These are phyloP conservation scores for Beris morrisii DNA, from an alignment of 2,888 invertebrate genomes.

Conservation along the genomic window DNA sequence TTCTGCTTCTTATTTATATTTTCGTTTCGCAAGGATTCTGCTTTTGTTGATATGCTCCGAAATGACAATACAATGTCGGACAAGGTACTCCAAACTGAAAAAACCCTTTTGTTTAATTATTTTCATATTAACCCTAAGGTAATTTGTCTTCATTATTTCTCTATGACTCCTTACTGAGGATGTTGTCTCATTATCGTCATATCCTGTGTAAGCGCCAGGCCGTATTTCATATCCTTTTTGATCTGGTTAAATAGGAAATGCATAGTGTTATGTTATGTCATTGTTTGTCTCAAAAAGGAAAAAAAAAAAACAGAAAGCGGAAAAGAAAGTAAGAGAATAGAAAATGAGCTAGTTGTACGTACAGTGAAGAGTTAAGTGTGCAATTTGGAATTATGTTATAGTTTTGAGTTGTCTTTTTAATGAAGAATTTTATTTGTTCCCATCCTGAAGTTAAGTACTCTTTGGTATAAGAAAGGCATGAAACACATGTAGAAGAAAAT, in stretches of 20 bases:
- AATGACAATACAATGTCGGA: slow-evolving; percentile 30
- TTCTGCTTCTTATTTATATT: slow-evolving; percentile 27
- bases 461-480: no score
- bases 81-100: slow-evolving; percentile 29
- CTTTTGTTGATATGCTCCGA: slow-evolving; percentile 16
- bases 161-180: slow-evolving; percentile 28
- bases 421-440: no score
- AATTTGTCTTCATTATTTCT: slow-evolving; percentile 60
- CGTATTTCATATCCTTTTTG: slow-evolving; percentile 2
- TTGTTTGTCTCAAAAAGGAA: slow-evolving; percentile 16
- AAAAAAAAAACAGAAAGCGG: not conserved
- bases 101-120: slow-evolving; percentile 47
- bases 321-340: slow-evolving; percentile 25
- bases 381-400: slow-evolving; percentile 14
- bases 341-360: slow-evolving; percentile 10
- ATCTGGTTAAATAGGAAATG: slow-evolving; percentile 24
- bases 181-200: slow-evolving; percentile 32
- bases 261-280: slow-evolving; percentile 30
- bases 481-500: no score
- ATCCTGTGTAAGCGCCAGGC: slow-evolving; percentile 13
- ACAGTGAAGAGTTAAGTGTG: slow-evolving; percentile 5
- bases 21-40: slow-evolving; percentile 10
- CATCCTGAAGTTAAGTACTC: no score
- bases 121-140: slow-evolving; percentile 53
- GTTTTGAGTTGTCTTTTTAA: not conserved